Base-by-base conservation (phyloP, 2,113 vertebrate genomes). In the Tor tambroides region DNA sequence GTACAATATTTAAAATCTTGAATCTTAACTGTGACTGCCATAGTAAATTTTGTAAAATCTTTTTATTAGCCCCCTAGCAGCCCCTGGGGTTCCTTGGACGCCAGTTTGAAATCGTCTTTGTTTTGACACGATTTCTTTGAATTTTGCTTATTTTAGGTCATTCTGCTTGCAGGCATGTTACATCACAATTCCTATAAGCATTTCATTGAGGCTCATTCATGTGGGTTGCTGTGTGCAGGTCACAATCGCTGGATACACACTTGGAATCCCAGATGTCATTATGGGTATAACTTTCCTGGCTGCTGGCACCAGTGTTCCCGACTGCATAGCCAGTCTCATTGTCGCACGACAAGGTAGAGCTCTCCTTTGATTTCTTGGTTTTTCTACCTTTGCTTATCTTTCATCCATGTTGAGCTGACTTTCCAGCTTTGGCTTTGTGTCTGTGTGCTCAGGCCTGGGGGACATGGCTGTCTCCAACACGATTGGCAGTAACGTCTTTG, bases 281-380 rank as follows among this genome's bases (percentile, higher is more conserved):
- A 97, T 97, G 97, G 97, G 97, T 82, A 97, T 97, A 87, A 97
- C 97, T 65, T 97, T 97, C 89, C 94, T 97, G 89, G 97, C 97
- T 23, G 97, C 96, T 8, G 97, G 97, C 89, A 97, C 97, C 7
- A 97, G 97, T 0, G 96, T 97, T 49, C 97, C 97, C 10, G 97
- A 97, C 94, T 97, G 97, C 92, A 97, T 97, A 93, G 96, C 97
- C 85, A 97, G 97, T 86, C 90, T 97, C 75, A 97, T 97, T 61
- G 97, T 97, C 74, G 96, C 96, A 12, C 95, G 96, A 87, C 97
- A 97, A 96, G 97, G 97, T 97, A 87, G n/a, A 28, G 6, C 9
- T 61, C 15, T 5, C 54, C 4, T 75, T 7, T 17, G 35, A 19
- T 76, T 28, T 43, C 21, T 65, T 21, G n/a, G 32, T 35, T 43